These are phyloP conservation scores for Barbus barbus DNA, from an alignment of 2,113 vertebrate genomes.

Conservation along the genomic window DNA sequence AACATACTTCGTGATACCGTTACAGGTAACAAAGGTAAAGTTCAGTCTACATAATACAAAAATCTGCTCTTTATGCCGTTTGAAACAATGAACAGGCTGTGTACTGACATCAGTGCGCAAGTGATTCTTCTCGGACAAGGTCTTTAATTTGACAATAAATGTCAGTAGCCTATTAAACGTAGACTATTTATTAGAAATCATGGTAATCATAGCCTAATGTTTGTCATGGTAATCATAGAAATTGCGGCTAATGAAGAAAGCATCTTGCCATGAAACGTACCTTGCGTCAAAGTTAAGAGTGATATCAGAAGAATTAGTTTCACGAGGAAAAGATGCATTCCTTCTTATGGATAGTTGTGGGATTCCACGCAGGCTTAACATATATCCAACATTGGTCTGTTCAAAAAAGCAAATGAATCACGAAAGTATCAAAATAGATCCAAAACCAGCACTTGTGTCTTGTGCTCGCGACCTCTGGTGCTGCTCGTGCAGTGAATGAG, in stretches of 20 bases:
- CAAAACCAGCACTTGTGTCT: slow-evolving; percentile 49
- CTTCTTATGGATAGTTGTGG: slow-evolving; percentile 68
- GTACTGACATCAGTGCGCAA: slow-evolving; percentile 3
- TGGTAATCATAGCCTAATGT: neutral
- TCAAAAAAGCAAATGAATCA: slow-evolving; percentile 47
- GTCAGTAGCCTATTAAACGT: neutral
- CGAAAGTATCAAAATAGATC: slow-evolving; percentile 56
- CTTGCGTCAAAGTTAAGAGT: slow-evolving; percentile 70
- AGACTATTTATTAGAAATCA: neutral
- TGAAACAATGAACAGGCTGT: no score
- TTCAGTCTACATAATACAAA: neutral
- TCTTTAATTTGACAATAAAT: neutral
- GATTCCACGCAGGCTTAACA: slow-evolving; percentile 73
- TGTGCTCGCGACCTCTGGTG: slow-evolving; percentile 51
- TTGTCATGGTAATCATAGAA: neutral
- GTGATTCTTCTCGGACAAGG: neutral
- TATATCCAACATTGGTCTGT: slow-evolving; percentile 71
- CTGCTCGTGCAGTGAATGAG: slow-evolving; percentile 65
- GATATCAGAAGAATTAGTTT: slow-evolving; percentile 73
- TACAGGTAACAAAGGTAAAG: neutral
- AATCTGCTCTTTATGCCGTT: neutral
- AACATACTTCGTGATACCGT: neutral
- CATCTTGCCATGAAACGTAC: slow-evolving; percentile 60
- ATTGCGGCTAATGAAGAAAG: neutral
- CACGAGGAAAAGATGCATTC: slow-evolving; percentile 76